Evolutionary conservation across 2,113 vertebrate genomes (phyloP), one percentile per base, ranked within the genome.

Genomic region (Plotosus lineatus): DNA sequence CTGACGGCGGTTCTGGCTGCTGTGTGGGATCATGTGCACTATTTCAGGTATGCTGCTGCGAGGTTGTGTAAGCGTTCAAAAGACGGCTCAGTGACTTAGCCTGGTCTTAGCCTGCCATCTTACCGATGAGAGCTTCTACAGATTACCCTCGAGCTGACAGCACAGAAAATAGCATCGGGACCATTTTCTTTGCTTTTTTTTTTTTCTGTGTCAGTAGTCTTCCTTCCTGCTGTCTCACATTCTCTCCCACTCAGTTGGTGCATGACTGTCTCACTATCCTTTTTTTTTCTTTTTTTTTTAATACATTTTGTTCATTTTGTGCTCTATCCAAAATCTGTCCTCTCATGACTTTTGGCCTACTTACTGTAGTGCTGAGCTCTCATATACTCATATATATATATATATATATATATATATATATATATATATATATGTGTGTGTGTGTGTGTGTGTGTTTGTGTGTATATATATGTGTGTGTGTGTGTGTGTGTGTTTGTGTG

Each of bases 331-430:
- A 79, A 80, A 74, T 75, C 44, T 91, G 90, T 92, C 92, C 92
- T 92, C 86, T 84, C 33, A 90, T 90, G 90, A 86, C 92, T 91
- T 91, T 90, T 92, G 90, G 90, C 90, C 92, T 92, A 92, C 88
- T 91, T 93, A 89, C 75, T 58, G 83, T 86, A 88, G 87, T 88
- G 83, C 81, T 85, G 85, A 83, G 88, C 86, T 88, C 51, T 42
- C 31, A 66, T 78, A 48, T 77, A 36, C 81, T 38, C 61, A 58
- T 76, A 7, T 81, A 23, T 63, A 63, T 26, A 48, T 44, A 75
- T n/a, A 48, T 61, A 68, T 40, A 51, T 68, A 61, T 55, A 28
- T 60, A 42, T 44, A 71, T 44, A 68, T 66, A 61, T 63, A n/a
- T 77, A 6, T 53, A 50, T 75, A 58, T 50, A 65, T 36, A 21